A percentile compares a stretch with the other conserved stretches of the same genome.
phyloP scores from a whole-genome alignment of 2,888 invertebrate species.

The Scaptomyza polygonia region DNA sequence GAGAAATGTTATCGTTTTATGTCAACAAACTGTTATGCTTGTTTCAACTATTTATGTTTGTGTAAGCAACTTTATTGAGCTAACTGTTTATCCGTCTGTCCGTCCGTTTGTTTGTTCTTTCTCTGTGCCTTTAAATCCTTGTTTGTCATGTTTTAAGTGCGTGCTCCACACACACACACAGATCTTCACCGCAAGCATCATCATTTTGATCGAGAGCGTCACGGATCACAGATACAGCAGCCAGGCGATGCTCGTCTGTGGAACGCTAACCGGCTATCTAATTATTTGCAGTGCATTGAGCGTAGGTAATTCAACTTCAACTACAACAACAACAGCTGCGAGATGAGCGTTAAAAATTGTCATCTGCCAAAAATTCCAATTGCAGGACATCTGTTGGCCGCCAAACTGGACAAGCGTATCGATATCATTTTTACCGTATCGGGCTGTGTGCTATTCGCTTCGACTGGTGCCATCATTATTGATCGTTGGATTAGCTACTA shows the following conservation, averaged over 20 bases:
- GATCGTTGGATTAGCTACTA: slow-evolving; percentile 68
- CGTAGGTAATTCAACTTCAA: slow-evolving; percentile 76
- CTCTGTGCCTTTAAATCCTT: slow-evolving; percentile 12
- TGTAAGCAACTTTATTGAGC: slow-evolving; percentile 12
- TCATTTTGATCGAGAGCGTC: slow-evolving; percentile 74
- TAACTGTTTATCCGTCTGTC: not conserved
- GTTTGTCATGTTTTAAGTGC: slow-evolving; percentile 3
- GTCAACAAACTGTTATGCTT: not conserved
- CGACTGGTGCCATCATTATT: slow-evolving; percentile 73
- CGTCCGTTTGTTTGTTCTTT: slow-evolving; percentile 11
- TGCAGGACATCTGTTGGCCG: slow-evolving; percentile 72
- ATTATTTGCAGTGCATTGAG: slow-evolving; percentile 73
- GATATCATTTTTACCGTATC: slow-evolving; percentile 73
- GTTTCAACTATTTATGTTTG: slow-evolving; percentile 2
- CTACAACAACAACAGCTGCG: no score
- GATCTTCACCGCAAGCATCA: slow-evolving; percentile 69
- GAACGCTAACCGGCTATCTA: slow-evolving; percentile 76
- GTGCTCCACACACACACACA: slow-evolving; percentile 51
- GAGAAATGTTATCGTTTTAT: not conserved
- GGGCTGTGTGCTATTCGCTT: slow-evolving; percentile 70
- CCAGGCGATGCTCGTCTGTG: slow-evolving; percentile 80
- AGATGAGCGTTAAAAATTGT: not conserved
- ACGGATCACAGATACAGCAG: slow-evolving; percentile 72
- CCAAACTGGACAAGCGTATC: slow-evolving; percentile 74
- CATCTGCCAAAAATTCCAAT: no score